Percentiles rank a stretch among this genome's conserved stretches.
Evolutionary conservation across 2,888 invertebrate species (phyloP).

Genomic region (Amiota minor): DNA sequence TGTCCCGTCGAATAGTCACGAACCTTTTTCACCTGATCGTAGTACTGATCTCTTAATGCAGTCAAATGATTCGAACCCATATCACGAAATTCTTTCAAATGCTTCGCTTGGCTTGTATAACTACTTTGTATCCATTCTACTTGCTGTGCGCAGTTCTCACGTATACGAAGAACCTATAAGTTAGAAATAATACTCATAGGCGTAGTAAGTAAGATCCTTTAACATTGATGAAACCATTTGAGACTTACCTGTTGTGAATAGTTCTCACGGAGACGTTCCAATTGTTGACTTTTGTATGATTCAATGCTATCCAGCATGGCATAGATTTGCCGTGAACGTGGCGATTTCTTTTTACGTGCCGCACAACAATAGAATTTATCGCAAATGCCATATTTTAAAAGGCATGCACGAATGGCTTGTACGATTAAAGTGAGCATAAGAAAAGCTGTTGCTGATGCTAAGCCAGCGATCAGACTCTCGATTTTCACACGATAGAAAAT

Average conservation of each 20-base stretch:
- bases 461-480: conserved; percentile 87
- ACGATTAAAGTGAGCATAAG: conserved; percentile 85
- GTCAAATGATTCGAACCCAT: conserved; percentile 92
- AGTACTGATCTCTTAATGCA: conserved; percentile 90
- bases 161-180: conserved; percentile 86
- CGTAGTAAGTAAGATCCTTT: background rate
- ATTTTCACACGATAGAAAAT: conserved; percentile 89
- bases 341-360: conserved; percentile 79
- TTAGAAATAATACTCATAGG: background rate
- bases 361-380: conserved; percentile 83
- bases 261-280: conserved; percentile 91
- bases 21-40: conserved; percentile 93
- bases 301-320: conserved; percentile 93
- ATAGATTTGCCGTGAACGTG: conserved; percentile 87
- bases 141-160: conserved; percentile 94
- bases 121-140: conserved; percentile 95
- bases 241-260: conserved; percentile 87
- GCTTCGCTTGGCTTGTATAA: conserved; percentile 89
- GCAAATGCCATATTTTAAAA: conserved; percentile 75
- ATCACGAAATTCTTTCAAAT: conserved; percentile 90
- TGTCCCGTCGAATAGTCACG: conserved; percentile 93
- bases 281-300: conserved; percentile 89
- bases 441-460: conserved; percentile 85
- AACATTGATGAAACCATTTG: background rate
- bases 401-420: conserved; percentile 80